Evolutionary conservation across 2,888 invertebrate species (phyloP).

Genomic region (Eucera pruinosa): DNA sequence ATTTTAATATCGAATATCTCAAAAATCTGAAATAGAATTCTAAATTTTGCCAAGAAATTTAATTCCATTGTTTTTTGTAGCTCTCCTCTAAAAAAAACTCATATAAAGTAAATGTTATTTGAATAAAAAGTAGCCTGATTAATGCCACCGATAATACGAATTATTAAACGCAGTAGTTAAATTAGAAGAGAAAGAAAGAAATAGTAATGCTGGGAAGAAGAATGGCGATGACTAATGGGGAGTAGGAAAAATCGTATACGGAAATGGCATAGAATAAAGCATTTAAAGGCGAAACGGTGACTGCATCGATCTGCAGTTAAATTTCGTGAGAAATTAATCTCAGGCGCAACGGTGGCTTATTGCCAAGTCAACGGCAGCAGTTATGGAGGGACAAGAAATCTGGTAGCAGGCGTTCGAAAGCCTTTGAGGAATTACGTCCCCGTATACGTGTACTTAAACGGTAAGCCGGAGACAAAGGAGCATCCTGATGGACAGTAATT

Average conservation of each 20-base stretch:
- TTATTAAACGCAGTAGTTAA: too few relatives aligned
- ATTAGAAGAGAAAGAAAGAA: not conserved
- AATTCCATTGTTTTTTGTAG: too few relatives aligned
- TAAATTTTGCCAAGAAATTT: too few relatives aligned
- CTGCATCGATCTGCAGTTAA: constrained; percentile 57
- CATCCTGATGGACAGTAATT: constrained; percentile 67
- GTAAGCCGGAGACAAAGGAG: constrained; percentile 54
- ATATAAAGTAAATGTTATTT: too few relatives aligned
- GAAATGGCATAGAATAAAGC: constrained; percentile 28
- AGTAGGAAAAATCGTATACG: constrained; percentile 9
- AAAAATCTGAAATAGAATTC: too few relatives aligned
- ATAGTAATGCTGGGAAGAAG: not conserved
- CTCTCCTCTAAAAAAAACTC: too few relatives aligned
- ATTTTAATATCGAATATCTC: too few relatives aligned
- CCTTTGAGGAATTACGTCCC: constrained; percentile 68
- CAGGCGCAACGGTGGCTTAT: constrained; percentile 66
- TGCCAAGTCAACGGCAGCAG: constrained; percentile 68
- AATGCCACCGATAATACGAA: too few relatives aligned
- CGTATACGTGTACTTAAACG: constrained; percentile 53
- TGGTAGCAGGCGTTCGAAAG: constrained; percentile 56
- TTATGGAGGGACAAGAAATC: constrained; percentile 67
- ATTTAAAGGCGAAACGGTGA: constrained; percentile 22
- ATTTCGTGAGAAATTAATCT: constrained; percentile 70
- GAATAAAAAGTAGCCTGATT: too few relatives aligned
- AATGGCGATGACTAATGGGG: constrained; percentile 1